Evolutionary conservation across 2,888 invertebrate genomes (phyloP), one percentile per base, ranked within the genome.

Genomic region (Macrosiphum euphorbiae): DNA sequence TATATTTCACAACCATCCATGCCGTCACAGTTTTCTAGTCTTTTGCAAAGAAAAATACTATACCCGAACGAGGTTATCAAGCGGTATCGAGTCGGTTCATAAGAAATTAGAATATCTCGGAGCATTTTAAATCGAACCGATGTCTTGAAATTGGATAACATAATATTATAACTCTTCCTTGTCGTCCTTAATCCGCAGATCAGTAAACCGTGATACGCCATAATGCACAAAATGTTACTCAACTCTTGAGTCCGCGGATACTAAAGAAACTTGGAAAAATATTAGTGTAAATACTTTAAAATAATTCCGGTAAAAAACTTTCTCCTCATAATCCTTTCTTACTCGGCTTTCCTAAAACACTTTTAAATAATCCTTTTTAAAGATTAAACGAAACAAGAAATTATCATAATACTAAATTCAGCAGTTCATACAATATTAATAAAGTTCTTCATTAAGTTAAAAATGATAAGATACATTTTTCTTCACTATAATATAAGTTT

Each of bases 341-440:
- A 13, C 90, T 78, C 26, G 26, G 35, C 41, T 52, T 84, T 91
- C 52, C 8, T 44, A 47, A 35, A 78, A 78, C 35, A 78, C 78
- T 90, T 50, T 90, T 50, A 67, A 90, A 84, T 91, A 91, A 78
- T 91, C 52, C 44, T 50, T 90, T 52, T 90, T 78, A 35, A 78
- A 78, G 78, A 78, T 78, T 78, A 90, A 67, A 84, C 16, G 26
- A 41, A 50, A 91, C 90, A 78, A 11, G 44, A 90, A 67, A 50
- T 90, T 67, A 90, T 24, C 67, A 44, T 67, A 78, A 78, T 47
- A 58, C 50, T 89, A 44, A 58, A 89, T 89, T 58, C 16, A 58
- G 89, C 44, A 55, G 52, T 58, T 89, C 16, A 89, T 58, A 89
- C 1, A 89, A 58, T 58, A 58, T 35, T 87, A 50, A 55, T 35